phyloP scores from a whole-genome alignment of 2,888 invertebrate genomes.

The Leucophenga maculata region DNA sequence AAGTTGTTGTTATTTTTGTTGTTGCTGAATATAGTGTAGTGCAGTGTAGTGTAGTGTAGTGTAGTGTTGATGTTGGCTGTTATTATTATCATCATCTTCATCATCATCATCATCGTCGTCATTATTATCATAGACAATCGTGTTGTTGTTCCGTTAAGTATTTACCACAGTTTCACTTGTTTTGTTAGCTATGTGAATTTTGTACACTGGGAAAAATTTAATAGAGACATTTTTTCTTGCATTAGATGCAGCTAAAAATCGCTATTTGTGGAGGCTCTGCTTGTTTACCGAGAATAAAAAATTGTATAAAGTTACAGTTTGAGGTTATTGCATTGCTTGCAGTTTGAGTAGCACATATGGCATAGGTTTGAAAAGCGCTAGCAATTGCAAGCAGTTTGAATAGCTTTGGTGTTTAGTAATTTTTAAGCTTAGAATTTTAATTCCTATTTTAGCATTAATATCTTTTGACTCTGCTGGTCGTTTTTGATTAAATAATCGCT shows the following conservation, averaged over 20 bases:
- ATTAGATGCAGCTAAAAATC: constrained; percentile 18
- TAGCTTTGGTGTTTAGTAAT: too few species aligned
- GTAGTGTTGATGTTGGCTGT: constrained; percentile 44
- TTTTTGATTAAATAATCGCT: too few species aligned
- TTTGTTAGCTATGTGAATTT: constrained; percentile 4
- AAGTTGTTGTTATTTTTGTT: constrained; percentile 38
- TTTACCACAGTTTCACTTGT: constrained; percentile 26
- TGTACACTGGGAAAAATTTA: constrained; percentile 27
- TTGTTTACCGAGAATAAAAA: too few species aligned
- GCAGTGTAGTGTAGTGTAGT: background rate
- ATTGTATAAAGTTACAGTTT: too few species aligned
- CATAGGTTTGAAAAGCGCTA: too few species aligned
- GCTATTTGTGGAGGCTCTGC: too few species aligned
- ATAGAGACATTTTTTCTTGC: constrained; percentile 25
- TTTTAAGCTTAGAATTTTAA: too few species aligned
- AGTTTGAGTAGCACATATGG: too few species aligned
- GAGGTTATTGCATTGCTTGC: too few species aligned
- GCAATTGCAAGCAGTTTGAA: too few species aligned
- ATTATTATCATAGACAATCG: constrained; percentile 59
- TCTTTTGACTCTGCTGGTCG: too few species aligned
- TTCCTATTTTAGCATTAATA: too few species aligned
- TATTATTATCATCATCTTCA: constrained; percentile 64
- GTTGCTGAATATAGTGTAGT: constrained; percentile 21
- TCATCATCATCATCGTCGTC: constrained; percentile 58
- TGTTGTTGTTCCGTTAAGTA: constrained; percentile 28